phyloP scores from a whole-genome alignment of 2,113 vertebrate species.

The Synchiropus splendidus region DNA sequence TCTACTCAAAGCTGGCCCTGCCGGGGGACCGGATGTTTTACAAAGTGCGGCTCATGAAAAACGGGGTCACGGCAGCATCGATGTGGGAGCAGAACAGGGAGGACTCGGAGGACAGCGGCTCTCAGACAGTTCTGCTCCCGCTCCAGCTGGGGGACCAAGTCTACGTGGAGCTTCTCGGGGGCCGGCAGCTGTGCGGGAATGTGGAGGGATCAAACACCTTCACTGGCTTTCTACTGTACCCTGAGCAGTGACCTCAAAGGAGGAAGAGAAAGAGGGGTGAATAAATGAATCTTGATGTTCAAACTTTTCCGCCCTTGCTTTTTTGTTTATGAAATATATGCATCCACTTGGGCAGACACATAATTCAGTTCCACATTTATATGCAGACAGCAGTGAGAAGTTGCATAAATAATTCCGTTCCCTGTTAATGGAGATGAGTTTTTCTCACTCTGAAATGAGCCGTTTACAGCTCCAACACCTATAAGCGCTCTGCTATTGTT shows the following conservation, averaged over 20 bases:
- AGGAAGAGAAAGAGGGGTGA: too few relatives aligned
- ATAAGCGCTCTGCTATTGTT: too few relatives aligned
- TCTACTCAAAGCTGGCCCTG: conserved; percentile 21
- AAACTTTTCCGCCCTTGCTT: too few relatives aligned
- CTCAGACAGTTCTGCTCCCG: conserved; percentile 26
- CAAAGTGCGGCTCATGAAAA: conserved; percentile 34
- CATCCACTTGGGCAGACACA: too few relatives aligned
- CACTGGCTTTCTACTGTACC: conserved; percentile 40
- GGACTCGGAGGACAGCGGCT: conserved; percentile 41
- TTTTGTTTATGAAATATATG: too few relatives aligned
- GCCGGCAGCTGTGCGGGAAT: conserved; percentile 37
- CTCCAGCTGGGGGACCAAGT: conserved; percentile 37
- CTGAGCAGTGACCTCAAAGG: background rate
- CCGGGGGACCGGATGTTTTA: conserved; percentile 14
- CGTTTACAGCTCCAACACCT: too few relatives aligned
- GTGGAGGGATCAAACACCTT: conserved; percentile 32
- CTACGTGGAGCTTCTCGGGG: conserved; percentile 29
- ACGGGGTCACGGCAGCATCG: conserved; percentile 19
- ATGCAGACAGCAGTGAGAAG: too few relatives aligned
- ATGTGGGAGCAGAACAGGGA: conserved; percentile 42
- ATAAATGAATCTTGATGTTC: too few relatives aligned
- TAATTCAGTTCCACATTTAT: too few relatives aligned
- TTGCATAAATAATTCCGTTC: too few relatives aligned
- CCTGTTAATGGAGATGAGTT: too few relatives aligned
- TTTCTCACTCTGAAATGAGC: too few relatives aligned